Percentiles rank a stretch among this genome's conserved stretches.
Conservation (phyloP, 2,888 invertebrate genomes). For the Monopis laevigella region DNA sequence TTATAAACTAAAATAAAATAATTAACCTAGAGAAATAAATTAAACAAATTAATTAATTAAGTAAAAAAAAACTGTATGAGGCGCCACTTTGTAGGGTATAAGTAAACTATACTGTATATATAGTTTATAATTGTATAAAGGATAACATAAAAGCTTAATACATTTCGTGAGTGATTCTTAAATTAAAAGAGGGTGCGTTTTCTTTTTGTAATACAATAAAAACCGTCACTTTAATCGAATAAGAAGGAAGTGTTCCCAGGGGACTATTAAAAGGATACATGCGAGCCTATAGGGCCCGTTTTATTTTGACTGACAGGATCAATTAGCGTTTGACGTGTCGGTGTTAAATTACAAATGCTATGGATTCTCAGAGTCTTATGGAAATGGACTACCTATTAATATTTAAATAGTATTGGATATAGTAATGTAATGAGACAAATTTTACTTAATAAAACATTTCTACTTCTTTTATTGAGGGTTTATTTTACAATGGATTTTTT, state of each 20-base stretch:
- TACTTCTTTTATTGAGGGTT: too few relatives aligned
- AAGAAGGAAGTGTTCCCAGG: slow-evolving; percentile 29
- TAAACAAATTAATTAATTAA: too few relatives aligned
- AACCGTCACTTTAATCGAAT: slow-evolving; percentile 28
- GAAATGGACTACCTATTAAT: slow-evolving; percentile 11
- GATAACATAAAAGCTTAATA: background rate
- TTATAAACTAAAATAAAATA: too few relatives aligned
- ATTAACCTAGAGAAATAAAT: too few relatives aligned
- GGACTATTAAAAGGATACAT: slow-evolving; percentile 39
- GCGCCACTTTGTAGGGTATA: too few relatives aligned
- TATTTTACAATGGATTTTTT: too few relatives aligned
- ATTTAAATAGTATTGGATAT: slow-evolving; percentile 9
- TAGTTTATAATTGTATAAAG: background rate
- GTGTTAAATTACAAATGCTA: slow-evolving; percentile 57
- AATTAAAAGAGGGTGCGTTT: slow-evolving; percentile 11
- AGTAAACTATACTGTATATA: too few relatives aligned
- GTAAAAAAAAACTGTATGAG: too few relatives aligned
- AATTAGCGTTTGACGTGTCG: slow-evolving; percentile 59
- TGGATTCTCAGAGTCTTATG: background rate
- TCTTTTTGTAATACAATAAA: slow-evolving; percentile 25
- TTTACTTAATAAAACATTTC: too few relatives aligned
- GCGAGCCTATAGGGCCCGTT: slow-evolving; percentile 29
- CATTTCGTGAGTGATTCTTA: slow-evolving; percentile 6
- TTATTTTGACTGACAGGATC: slow-evolving; percentile 62
- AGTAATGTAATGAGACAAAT: too few relatives aligned